phyloP scores from a whole-genome alignment of 2,113 vertebrate genomes.

The Halichoeres trimaculatus region DNA sequence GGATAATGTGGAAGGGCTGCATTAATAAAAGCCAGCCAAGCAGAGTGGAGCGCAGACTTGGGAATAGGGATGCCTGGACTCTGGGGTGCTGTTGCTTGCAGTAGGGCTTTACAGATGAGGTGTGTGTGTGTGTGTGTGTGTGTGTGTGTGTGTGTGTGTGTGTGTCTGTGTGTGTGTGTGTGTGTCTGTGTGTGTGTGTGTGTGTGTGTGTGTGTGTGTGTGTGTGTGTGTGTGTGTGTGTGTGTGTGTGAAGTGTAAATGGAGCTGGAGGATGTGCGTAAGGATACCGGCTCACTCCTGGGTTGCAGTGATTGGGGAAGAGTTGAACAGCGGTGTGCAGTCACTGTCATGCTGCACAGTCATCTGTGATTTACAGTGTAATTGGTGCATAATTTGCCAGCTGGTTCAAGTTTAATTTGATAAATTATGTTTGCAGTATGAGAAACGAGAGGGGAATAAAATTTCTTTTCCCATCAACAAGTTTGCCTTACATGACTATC shows the following conservation, averaged over 20 bases:
- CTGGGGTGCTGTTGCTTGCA: conserved; percentile 60
- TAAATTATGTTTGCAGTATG: conserved; percentile 66
- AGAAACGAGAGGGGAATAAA: conserved; percentile 58
- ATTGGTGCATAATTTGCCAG: conserved; percentile 79
- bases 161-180: too few relatives aligned
- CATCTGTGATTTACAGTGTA: conserved; percentile 78
- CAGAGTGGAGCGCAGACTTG: conserved; percentile 69
- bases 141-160: too few relatives aligned
- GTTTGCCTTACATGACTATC: neutral
- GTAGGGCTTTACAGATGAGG: conserved; percentile 58
- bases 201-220: conserved; percentile 49
- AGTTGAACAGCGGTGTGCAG: conserved; percentile 65
- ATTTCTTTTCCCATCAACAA: conserved; percentile 24
- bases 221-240: conserved; percentile 49
- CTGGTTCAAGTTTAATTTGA: conserved; percentile 73
- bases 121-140: conserved; percentile 57
- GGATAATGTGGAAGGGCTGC: conserved; percentile 83
- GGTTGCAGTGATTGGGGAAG: conserved; percentile 48
- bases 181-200: conserved; percentile 48
- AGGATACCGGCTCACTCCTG: conserved; percentile 47
- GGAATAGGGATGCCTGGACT: conserved; percentile 61
- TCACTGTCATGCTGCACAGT: conserved; percentile 77
- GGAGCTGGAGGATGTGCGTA: conserved; percentile 29
- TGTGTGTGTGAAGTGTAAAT: conserved; percentile 65
- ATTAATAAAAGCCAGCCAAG: conserved; percentile 85